Conservation (phyloP, 2,797 vertebrate genomes). For the Chiroxiphia lanceolata region DNA sequence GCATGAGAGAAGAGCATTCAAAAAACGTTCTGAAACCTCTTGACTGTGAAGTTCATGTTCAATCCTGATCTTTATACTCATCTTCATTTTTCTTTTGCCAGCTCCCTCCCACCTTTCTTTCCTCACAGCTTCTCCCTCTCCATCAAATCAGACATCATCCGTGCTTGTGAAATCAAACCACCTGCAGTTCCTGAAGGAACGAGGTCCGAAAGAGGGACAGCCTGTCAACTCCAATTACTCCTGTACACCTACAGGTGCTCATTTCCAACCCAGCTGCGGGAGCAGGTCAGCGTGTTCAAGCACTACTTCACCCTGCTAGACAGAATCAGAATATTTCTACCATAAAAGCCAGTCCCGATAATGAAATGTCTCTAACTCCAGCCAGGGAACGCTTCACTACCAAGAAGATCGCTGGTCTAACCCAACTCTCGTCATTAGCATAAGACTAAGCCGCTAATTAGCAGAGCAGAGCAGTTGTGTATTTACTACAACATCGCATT, state of each 20-base stretch:
- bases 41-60: background rate
- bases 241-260: fast-evolving
- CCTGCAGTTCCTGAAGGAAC: background rate
- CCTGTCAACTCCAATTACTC: background rate
- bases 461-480: background rate
- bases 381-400: background rate
- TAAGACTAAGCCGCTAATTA: background rate
- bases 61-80: background rate
- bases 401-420: background rate
- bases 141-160: background rate
- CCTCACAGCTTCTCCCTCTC: background rate
- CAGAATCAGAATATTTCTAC: background rate
- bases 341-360: background rate
- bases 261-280: background rate
- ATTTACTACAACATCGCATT: background rate
- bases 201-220: background rate
- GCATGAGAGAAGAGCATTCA: background rate
- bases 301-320: background rate
- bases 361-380: background rate
- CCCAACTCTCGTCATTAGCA: background rate
- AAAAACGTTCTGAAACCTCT: background rate
- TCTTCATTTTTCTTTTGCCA: background rate
- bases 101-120: background rate
- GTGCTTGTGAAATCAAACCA: background rate
- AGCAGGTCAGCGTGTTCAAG: fast-evolving